These are phyloP conservation scores for Sympetrum striolatum DNA, from an alignment of 2,888 invertebrate genomes.

Conservation along the genomic window DNA sequence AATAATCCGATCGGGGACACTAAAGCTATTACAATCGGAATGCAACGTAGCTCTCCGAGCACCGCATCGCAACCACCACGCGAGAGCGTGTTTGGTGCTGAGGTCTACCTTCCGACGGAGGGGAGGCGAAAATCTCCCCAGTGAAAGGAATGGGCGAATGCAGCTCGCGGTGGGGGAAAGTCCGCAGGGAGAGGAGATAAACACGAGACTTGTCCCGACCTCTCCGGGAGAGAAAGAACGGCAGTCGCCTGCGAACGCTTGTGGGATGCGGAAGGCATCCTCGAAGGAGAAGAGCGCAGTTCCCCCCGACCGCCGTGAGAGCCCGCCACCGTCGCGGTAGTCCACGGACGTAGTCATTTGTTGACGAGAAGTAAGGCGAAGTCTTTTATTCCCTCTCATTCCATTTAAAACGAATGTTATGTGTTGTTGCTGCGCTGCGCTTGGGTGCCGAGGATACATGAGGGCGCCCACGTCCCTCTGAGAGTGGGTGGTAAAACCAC, in stretches of 20 bases:
- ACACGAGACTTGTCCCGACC: background rate
- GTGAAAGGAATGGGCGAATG: background rate
- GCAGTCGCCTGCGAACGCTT: background rate
- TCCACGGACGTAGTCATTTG: background rate
- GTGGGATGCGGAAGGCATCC: background rate
- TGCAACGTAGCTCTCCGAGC: no score
- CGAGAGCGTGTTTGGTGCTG: background rate
- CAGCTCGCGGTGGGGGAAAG: background rate
- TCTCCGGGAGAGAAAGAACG: background rate
- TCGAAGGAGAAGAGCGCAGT: background rate
- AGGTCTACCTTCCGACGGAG: background rate
- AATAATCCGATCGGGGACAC: no score
- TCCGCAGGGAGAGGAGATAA: background rate
- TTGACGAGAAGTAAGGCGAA: no score
- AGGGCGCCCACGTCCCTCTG: background rate
- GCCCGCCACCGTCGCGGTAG: background rate
- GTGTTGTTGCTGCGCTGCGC: background rate
- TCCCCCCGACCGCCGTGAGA: background rate
- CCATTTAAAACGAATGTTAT: background rate
- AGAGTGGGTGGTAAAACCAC: background rate
- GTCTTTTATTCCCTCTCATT: no score
- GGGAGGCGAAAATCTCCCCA: background rate
- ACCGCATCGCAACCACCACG: background rate
- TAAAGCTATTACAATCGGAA: no score
- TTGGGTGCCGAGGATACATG: background rate